These are phyloP conservation scores for Troglohyphantes excavatus DNA, from an alignment of 2,888 invertebrate species.

Conservation along the genomic window DNA sequence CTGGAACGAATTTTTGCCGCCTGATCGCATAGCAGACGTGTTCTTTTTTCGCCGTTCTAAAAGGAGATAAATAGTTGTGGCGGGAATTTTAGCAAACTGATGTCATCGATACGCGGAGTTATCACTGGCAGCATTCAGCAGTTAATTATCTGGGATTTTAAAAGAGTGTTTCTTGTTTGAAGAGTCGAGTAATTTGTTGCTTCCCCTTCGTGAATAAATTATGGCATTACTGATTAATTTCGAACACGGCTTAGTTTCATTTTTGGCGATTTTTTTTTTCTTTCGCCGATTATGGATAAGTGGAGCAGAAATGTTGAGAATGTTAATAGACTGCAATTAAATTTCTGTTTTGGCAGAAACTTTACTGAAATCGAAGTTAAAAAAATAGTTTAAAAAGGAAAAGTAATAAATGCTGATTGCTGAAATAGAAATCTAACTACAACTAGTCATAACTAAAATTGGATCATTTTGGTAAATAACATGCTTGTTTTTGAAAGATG, in stretches of 20 bases:
- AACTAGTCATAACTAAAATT: no score
- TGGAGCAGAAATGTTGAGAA: no score
- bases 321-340: no score
- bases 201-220: constrained; percentile 4
- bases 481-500: no score
- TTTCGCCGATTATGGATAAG: no score
- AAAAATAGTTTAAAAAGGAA: no score
- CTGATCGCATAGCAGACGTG: constrained; percentile 53
- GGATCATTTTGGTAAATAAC: no score
- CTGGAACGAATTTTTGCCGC: constrained; percentile 28
- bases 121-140: constrained; percentile 30
- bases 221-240: not conserved
- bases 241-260: not conserved
- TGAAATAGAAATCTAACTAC: no score
- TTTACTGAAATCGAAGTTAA: no score
- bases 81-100: constrained; percentile 37
- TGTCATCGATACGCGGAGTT: constrained; percentile 40
- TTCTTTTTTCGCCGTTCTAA: constrained; percentile 34
- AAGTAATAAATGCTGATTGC: no score
- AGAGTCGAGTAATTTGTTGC: constrained; percentile 23
- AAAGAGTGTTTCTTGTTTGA: constrained; percentile 10
- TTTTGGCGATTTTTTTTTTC: not conserved
- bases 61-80: constrained; percentile 64
- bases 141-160: constrained; percentile 39
- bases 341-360: no score